Conservation (phyloP, 2,113 vertebrate genomes). For the Stegostoma tigrinum region DNA sequence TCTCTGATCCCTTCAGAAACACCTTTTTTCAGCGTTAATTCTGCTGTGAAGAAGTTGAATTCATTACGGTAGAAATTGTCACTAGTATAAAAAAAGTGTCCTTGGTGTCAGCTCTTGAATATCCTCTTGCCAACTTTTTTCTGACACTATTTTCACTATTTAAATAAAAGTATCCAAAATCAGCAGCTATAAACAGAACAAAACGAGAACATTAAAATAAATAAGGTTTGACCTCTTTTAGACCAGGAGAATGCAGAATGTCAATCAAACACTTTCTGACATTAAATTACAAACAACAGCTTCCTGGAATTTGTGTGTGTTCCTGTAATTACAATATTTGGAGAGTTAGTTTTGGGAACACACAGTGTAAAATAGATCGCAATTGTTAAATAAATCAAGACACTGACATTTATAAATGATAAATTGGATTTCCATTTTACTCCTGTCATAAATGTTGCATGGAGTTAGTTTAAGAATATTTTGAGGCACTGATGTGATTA, state of each 20-base stretch:
- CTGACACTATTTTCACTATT: not conserved
- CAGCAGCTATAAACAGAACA: not conserved
- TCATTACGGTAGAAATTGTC: not conserved
- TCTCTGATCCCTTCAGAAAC: no score
- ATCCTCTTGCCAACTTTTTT: not conserved
- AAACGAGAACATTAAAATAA: not conserved
- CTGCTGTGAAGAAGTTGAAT: not conserved
- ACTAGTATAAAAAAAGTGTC: not conserved
- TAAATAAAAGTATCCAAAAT: not conserved
- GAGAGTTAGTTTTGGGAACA: not conserved
- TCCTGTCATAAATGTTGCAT: not conserved
- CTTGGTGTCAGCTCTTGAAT: not conserved
- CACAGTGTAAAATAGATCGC: not conserved
- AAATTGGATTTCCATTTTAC: not conserved
- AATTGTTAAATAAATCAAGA: not conserved
- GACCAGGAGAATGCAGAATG: not conserved
- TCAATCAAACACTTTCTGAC: not conserved
- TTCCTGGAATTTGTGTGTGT: not conserved
- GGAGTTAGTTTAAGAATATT: not conserved
- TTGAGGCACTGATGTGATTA: not conserved
- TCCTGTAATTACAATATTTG: not conserved
- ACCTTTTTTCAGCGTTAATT: no score
- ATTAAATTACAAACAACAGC: not conserved
- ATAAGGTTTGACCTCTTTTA: not conserved
- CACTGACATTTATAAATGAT: conserved; percentile 15